Percentiles rank a stretch among this genome's conserved stretches.
Evolutionary conservation across 2,888 invertebrate genomes (phyloP).

Genomic region (Hypolimnas misippus): DNA sequence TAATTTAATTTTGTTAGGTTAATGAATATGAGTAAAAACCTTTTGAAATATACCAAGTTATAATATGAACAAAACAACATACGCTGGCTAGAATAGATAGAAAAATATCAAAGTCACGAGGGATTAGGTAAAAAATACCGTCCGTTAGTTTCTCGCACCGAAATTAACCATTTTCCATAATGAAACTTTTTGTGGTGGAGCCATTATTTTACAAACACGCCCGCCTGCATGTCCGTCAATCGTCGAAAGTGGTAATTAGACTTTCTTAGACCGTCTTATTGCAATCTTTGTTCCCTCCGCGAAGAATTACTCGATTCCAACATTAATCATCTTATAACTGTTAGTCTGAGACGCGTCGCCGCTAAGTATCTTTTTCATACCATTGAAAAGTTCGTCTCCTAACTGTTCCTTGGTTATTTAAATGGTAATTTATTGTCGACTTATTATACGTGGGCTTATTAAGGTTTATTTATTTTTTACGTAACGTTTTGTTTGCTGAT

Average conservation of each 20-base stretch:
- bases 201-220: slow-evolving; percentile 44
- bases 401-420: slow-evolving; percentile 45
- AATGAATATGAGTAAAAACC: no score
- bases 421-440: slow-evolving; percentile 42
- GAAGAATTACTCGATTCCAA: slow-evolving; percentile 43
- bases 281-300: slow-evolving; percentile 47
- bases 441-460: slow-evolving; percentile 36
- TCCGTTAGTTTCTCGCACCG: slow-evolving; percentile 12
- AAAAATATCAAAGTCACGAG: not conserved
- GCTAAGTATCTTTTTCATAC: slow-evolving; percentile 51
- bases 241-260: slow-evolving; percentile 48
- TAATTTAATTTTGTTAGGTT: no score
- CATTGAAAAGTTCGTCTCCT: slow-evolving; percentile 40
- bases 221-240: slow-evolving; percentile 43
- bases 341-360: slow-evolving; percentile 41
- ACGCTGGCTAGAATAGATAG: not conserved
- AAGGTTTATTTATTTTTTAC: slow-evolving; percentile 36
- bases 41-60: no score
- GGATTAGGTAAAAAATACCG: not conserved
- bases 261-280: slow-evolving; percentile 42
- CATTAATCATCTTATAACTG: slow-evolving; percentile 51
- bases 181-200: slow-evolving; percentile 46
- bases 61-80: not conserved
- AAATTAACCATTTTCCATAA: slow-evolving; percentile 33
- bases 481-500: slow-evolving; percentile 9